phyloP scores from a whole-genome alignment of 1,140 invertebrate species.

The Lutraria rhynchaena region DNA sequence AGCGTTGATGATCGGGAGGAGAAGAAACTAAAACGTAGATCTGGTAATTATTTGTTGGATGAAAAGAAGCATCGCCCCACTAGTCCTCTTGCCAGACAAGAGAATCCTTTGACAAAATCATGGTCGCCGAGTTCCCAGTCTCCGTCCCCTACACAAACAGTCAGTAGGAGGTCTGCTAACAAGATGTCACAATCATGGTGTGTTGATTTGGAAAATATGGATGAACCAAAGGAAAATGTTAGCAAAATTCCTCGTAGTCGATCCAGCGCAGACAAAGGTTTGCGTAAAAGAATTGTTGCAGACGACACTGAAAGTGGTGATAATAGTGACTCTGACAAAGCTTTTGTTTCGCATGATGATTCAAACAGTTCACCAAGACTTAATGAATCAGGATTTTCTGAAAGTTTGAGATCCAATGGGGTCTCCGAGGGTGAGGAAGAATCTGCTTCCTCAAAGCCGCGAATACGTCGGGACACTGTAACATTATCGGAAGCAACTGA shows the following conservation, averaged over 20 bases:
- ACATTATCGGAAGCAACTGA: slow-evolving; percentile 9
- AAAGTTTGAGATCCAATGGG: slow-evolving; percentile 16
- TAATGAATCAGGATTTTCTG: slow-evolving; percentile 16
- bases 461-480: neutral
- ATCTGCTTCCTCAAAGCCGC: slow-evolving; percentile 15
- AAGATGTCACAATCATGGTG: slow-evolving; percentile 58
- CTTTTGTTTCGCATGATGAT: slow-evolving; percentile 41
- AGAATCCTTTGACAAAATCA: slow-evolving; percentile 51
- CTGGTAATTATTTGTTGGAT: slow-evolving; percentile 63
- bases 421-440: neutral
- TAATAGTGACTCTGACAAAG: slow-evolving; percentile 24
- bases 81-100: slow-evolving; percentile 53
- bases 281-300: neutral
- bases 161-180: neutral
- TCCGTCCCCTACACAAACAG: slow-evolving; percentile 2
- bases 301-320: neutral
- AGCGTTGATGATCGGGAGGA: slow-evolving; percentile 61
- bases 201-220: slow-evolving; percentile 41
- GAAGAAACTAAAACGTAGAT: slow-evolving; percentile 66
- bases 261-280: slow-evolving; percentile 21
- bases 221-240: neutral
- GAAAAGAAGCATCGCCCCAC: slow-evolving; percentile 29
- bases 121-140: slow-evolving; percentile 40
- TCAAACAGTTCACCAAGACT: slow-evolving; percentile 29
- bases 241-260: slow-evolving; percentile 50